A percentile compares a stretch with the other conserved stretches of the same genome.
These are phyloP conservation scores for Charaxes varanes DNA, from an alignment of 1,140 invertebrate species.

Conservation along the genomic window DNA sequence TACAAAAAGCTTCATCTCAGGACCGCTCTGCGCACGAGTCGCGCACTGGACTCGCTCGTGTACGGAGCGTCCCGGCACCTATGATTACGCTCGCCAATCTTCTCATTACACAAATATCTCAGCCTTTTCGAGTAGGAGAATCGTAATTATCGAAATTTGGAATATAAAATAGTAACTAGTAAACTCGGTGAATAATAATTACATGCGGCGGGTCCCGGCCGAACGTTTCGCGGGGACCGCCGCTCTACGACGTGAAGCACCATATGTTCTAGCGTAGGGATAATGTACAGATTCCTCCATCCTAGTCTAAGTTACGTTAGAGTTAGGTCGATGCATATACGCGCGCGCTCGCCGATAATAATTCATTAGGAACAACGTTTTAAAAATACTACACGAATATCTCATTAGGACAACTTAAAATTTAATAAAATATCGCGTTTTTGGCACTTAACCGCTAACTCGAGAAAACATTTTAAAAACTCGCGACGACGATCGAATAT, in stretches of 20 bases:
- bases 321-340: slow-evolving; percentile 58
- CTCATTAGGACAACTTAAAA: slow-evolving; percentile 60
- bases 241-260: slow-evolving; percentile 69
- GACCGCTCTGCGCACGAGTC: slow-evolving; percentile 54
- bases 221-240: slow-evolving; percentile 31
- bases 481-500: too few species aligned
- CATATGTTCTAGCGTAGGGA: slow-evolving; percentile 73
- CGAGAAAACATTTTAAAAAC: too few species aligned
- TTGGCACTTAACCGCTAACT: slow-evolving; percentile 64
- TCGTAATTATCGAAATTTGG: slow-evolving; percentile 59
- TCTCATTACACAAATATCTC: slow-evolving; percentile 62
- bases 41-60: too few species aligned
- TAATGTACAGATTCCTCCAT: slow-evolving; percentile 67
- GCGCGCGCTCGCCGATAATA: slow-evolving; percentile 54
- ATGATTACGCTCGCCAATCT: slow-evolving; percentile 53
- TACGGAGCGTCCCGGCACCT: too few species aligned
- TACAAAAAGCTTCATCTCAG: slow-evolving; percentile 64
- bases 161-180: slow-evolving; percentile 71
- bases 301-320: slow-evolving; percentile 64
- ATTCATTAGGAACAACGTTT: slow-evolving; percentile 70
- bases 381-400: slow-evolving; percentile 61
- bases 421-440: slow-evolving; percentile 47
- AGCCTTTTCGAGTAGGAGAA: slow-evolving; percentile 72
- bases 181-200: slow-evolving; percentile 66
- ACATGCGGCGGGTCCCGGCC: slow-evolving; percentile 31